These are phyloP conservation scores for Oophaga sylvatica DNA, from an alignment of 2,797 vertebrate genomes.

Conservation along the genomic window DNA sequence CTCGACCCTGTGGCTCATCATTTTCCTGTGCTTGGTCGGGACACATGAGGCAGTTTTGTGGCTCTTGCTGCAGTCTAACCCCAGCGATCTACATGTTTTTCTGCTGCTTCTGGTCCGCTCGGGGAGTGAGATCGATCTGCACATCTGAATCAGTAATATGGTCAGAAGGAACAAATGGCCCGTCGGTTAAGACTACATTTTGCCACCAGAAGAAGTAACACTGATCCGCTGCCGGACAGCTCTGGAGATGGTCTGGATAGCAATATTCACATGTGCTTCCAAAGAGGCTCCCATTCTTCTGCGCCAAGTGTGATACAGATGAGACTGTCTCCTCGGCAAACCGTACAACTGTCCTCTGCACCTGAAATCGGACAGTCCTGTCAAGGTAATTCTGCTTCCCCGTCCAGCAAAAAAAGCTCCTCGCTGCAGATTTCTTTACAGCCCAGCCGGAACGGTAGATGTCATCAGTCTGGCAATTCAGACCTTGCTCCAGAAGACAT, in stretches of 20 bases:
- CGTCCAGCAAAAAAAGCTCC: conserved; percentile 84
- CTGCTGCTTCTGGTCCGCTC: conserved; percentile 78
- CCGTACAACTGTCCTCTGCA: conserved; percentile 72
- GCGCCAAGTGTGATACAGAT: conserved; percentile 77
- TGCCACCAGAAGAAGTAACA: conserved; percentile 89
- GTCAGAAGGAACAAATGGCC: conserved; percentile 89
- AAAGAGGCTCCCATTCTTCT: conserved; percentile 68
- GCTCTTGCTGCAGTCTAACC: conserved; percentile 72
- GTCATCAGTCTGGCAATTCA: conserved; percentile 64
- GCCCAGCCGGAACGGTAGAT: conserved; percentile 73
- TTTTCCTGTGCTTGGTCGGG: conserved; percentile 67
- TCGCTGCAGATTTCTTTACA: conserved; percentile 88
- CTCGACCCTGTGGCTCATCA: conserved; percentile 75
- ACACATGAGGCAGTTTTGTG: conserved; percentile 77
- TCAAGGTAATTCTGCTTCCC: conserved; percentile 76
- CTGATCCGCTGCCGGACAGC: conserved; percentile 86
- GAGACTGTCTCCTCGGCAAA: conserved; percentile 80
- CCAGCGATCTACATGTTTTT: conserved; percentile 78
- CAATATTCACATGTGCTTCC: conserved; percentile 69
- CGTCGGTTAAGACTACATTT: conserved; percentile 90
- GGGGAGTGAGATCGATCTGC: conserved; percentile 70
- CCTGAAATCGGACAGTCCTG: conserved; percentile 76
- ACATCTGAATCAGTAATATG: conserved; percentile 76
- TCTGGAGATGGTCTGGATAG: conserved; percentile 81
- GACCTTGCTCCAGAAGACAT: conserved; percentile 61